These are phyloP conservation scores for Aphyosemion australe DNA, from an alignment of 2,113 vertebrate genomes.

Conservation along the genomic window DNA sequence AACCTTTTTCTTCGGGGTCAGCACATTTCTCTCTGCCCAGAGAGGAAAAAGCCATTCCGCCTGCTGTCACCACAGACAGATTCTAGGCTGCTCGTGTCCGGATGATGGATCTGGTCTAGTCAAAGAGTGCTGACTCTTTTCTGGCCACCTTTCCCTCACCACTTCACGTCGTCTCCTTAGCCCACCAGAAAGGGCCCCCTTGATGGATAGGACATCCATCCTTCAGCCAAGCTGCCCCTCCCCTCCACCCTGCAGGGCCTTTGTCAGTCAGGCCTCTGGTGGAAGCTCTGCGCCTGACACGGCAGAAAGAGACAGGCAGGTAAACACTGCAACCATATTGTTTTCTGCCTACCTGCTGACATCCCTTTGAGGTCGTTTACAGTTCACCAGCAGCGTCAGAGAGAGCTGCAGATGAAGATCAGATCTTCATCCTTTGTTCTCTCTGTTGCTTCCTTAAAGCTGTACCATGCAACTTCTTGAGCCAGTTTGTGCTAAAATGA, in stretches of 20 bases:
- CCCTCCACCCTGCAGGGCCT: conserved; percentile 57
- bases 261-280: conserved; percentile 69
- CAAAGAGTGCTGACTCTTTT: conserved; percentile 78
- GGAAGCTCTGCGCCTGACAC: conserved; percentile 57
- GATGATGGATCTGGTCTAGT: conserved; percentile 76
- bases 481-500: no score
- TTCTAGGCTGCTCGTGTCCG: conserved; percentile 69
- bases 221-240: conserved; percentile 43
- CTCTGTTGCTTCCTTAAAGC: conserved; percentile 37
- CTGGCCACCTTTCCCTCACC: conserved; percentile 74
- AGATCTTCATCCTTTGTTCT: conserved; percentile 10
- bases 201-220: conserved; percentile 76
- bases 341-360: conserved; percentile 64
- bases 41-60: conserved; percentile 69
- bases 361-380: conserved; percentile 70
- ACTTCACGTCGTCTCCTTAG: conserved; percentile 60
- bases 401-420: conserved; percentile 40
- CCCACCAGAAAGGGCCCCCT: conserved; percentile 62
- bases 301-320: conserved; percentile 67
- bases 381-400: conserved; percentile 65
- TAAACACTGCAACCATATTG: conserved; percentile 72
- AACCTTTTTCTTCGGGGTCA: conserved; percentile 58
- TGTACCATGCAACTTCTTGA: no score
- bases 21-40: conserved; percentile 68
- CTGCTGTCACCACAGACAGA: conserved; percentile 64